Evolutionary conservation across 2,797 vertebrate species (phyloP).

Genomic region (Scleropages formosus): DNA sequence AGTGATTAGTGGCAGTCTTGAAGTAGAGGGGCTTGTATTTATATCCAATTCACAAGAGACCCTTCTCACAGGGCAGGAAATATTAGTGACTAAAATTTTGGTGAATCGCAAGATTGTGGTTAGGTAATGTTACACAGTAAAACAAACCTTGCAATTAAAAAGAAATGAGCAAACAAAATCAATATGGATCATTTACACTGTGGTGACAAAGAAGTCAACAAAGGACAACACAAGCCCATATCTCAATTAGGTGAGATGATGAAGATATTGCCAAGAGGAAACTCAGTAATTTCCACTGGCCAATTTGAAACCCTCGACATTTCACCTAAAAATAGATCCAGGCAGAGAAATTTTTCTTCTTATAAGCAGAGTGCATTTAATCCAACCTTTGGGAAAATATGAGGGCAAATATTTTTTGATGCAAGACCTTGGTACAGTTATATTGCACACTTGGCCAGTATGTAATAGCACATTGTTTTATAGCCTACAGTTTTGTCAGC

Average conservation of each 20-base stretch:
- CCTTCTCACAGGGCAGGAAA: slow-evolving; percentile 49
- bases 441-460: neutral
- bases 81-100: slow-evolving; percentile 57
- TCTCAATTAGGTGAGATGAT: slow-evolving; percentile 44
- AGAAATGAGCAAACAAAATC: slow-evolving; percentile 66
- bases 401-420: neutral
- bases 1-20: too few species aligned
- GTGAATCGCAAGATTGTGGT: slow-evolving; percentile 57
- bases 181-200: slow-evolving; percentile 59
- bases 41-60: slow-evolving; percentile 60
- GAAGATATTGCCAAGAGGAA: neutral
- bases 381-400: slow-evolving; percentile 17
- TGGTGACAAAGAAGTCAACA: slow-evolving; percentile 54
- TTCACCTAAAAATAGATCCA: slow-evolving; percentile 10
- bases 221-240: slow-evolving; percentile 51
- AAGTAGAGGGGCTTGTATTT: slow-evolving; percentile 31
- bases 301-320: slow-evolving; percentile 1
- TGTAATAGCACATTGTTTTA: neutral
- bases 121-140: slow-evolving; percentile 60
- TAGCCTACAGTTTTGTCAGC: slow-evolving; percentile 1
- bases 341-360: slow-evolving; percentile 14
- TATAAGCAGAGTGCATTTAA: slow-evolving; percentile 4
- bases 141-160: slow-evolving; percentile 72
- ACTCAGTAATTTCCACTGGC: neutral
- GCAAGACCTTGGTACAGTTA: neutral